phyloP scores from a whole-genome alignment of 2,113 vertebrate genomes.

The Varanus salvator region DNA sequence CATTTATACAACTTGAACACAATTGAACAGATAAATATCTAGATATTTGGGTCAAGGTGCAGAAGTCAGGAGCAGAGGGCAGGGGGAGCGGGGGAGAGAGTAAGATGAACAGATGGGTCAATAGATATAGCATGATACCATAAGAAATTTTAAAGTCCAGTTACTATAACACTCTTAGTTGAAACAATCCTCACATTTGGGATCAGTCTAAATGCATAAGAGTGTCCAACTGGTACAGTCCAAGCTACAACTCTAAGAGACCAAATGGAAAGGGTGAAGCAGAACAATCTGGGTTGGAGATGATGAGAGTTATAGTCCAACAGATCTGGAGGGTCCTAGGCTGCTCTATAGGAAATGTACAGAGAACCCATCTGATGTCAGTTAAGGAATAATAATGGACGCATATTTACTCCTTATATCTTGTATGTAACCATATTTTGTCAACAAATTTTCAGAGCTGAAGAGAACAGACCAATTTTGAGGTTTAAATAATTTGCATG shows the following conservation, averaged over 20 bases:
- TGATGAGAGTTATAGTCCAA: no score
- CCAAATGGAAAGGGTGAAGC: background rate
- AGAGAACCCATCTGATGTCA: background rate
- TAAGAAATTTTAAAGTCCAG: background rate
- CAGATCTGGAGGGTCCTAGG: no score
- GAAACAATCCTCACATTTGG: background rate
- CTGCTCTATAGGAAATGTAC: background rate
- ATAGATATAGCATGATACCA: background rate
- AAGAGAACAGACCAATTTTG: background rate
- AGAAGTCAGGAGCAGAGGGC: background rate
- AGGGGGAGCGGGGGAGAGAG: no score
- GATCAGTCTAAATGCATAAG: background rate
- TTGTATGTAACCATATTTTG: background rate
- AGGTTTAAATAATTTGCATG: background rate
- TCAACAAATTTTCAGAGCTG: background rate
- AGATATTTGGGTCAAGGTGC: background rate
- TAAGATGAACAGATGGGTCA: background rate
- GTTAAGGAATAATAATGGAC: background rate
- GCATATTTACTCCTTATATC: background rate
- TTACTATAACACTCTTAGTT: background rate
- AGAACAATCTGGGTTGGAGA: background rate
- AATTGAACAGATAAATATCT: background rate
- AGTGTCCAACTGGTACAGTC: background rate
- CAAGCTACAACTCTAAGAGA: background rate
- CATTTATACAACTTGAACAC: background rate